Evolutionary conservation across 2,113 vertebrate species (phyloP), one percentile per base, ranked within the genome.

Genomic region (Pelmatolapia mariae): DNA sequence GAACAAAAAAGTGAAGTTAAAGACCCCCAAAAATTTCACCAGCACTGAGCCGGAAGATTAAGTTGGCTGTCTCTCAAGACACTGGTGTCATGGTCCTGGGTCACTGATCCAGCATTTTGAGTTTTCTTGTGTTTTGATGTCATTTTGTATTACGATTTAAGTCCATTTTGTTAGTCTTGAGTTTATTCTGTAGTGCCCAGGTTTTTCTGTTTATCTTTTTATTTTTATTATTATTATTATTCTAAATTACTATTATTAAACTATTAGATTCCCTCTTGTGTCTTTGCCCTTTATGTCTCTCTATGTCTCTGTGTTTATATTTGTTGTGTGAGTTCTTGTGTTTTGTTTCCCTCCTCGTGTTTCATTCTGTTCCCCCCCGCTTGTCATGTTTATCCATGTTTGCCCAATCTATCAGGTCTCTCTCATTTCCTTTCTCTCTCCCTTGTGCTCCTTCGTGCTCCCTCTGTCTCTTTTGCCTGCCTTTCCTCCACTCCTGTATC

Each of bases 181-280:
- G 12, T 5, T 57, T 26, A 26, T 57, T 57, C 24, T 57, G 24
- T 57, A 57, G 54, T 57, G 12, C 24, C 12, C 2, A 57, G 54
- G 24, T 57, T 57, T 57, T 57, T 26, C 12, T 57, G 54, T 56
- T 56, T 24, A 56, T 13, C 53, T 56, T 53, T n/a, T n/a, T n/a
- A 5, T n/a, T 52, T 19, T 52, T 52, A 18, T 52, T 53, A 33
- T 4, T 26, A 26, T 26, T 50, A 52, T 52, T 56, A 24, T 56
- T 13, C 0, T 56, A 26, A 57, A 57, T 57, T 0, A 26, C 54
- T 57, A 1, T 57, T 57, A 26, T 57, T 22, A 1, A 5, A 2
- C 52, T 54, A 54, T 54, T 57, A 57, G 22, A 57, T 57, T 57
- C 24, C 24, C 54, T 57, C 24, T 53, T 22, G 3, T 57, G 54